Base-by-base conservation (phyloP, 2,888 invertebrate species). In the Morpho achilles region DNA sequence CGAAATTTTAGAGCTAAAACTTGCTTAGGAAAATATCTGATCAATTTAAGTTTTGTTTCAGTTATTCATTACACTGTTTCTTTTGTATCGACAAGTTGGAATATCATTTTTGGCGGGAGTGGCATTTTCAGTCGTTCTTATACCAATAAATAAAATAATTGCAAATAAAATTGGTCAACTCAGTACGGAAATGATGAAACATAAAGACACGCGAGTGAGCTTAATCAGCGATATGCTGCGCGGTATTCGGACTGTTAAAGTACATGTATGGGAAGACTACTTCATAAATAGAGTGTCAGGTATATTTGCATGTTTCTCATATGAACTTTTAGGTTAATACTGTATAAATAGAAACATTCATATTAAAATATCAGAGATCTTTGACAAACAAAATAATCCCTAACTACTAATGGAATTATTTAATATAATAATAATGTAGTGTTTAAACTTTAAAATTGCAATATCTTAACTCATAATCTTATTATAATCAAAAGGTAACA, bases 251-350 rank as follows among this genome's bases (percentile, higher is more conserved):
- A 95, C 96, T 7, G 94, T 99, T 41, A 99, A 99, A 84, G 91
- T 97, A 60, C 96, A 98, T 77, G 95, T 97, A 10, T 99, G 98
- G 98, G 99, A 99, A 83, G 93, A 95, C 60, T 94, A 95, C 78
- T 98, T 99, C 75, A 93, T 94, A 50, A 80, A 91, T 42, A 92
- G 92, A 78, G 93, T 96, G 53, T 86, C 92, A 69, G 93, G 95
- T 95, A 77, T 87, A 91, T 82, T 79, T 44, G 7, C 40, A 39
- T 23, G 47, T 50, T 32, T 46, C 41, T 40, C 32, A 32, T 5
- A 22, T 22, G 16, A 41, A 23, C 32, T 51, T 49, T 42, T 48
- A 8, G 43, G n/a, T n/a, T n/a, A 43, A n/a, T 43, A 42, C 42
- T 42, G 42, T 42, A 42, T 42, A 8, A 42, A 42, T n/a, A 43